Base-by-base conservation (phyloP, 1,140 invertebrate species). In the Saccostrea echinata region DNA sequence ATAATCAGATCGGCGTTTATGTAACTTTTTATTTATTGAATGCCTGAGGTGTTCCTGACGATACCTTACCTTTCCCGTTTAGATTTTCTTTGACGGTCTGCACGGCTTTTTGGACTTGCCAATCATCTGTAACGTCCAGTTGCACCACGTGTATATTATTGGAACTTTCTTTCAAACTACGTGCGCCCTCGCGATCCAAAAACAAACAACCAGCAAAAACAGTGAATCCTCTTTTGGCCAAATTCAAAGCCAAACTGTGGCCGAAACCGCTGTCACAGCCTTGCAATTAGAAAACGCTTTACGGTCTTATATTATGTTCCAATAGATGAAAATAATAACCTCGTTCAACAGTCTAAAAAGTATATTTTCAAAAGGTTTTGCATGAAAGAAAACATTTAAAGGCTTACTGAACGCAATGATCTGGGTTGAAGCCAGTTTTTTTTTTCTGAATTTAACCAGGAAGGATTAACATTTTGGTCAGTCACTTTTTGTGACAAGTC, bases 191-290 rank as follows among this genome's bases (percentile, higher is more conserved):
- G 0, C 95, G 91, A 30, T 96, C 94, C 0, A 95, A 95, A 11
- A 95, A 92, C 33, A 97, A 95, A 93, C 97, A 97, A 3, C 97
- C 96, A 18, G 97, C 97, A 88, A 94, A 96, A 13, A 96, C 95
- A 51, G 93, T 90, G 84, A 94, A 95, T 1, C 95, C 95, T 53
- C 93, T 86, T 18, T 82, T 51, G 88, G 95, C 94, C 51, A 96
- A 91, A 21, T 93, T 90, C 12, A 89, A 88, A 0, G 96, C 95
- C 33, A 96, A 90, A 27, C 92, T 88, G 82, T 94, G 87, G 9
- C 94, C 93, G 85, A 94, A 94, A 0, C 93, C 93, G 85, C 91
- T 93, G 89, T 94, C 93, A 89, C 93, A 94, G 83, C 93, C 93
- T 94, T 84, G 21, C 43, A 92, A 92, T 21, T 43, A 13, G 16